Base-by-base conservation (phyloP, 2,888 invertebrate species). In the Horisme vitalbata region DNA sequence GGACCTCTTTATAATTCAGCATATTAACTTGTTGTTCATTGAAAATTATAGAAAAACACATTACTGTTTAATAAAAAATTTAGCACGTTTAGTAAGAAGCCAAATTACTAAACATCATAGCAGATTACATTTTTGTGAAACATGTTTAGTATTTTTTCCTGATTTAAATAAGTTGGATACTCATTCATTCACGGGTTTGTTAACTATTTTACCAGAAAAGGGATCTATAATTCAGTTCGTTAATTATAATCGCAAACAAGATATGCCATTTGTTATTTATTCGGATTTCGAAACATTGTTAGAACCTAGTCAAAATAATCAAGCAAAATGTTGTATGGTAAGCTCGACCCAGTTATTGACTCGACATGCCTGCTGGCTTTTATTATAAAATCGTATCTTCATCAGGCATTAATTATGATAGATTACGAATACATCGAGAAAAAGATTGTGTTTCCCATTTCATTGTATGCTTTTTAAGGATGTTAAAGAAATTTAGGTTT, bases 251-350 rank as follows among this genome's bases (percentile, higher is more conserved):
- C 15, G 26, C 3, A 32, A 33, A 4, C 15, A 41, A 20, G 18
- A 32, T 10, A 11, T 32, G 2, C 32, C 34, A 7, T 34, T 24
- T 13, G 14, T 24, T 1, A 34, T 33, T 8, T 34, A 34, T 24
- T 21, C 23, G 4, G 34, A 34, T 34, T 34, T 34, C 14, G 34
- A 34, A 34, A 23, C 34, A n/a, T n/a, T 34, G 14, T 14, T 34
- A 6, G 14, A 35, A 26, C 4, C 8, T 31, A 10, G 15, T 9
- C 7, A 12, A 1, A 5, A 21, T 5, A 4, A 8, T 8, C 6
- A 8, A 21, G 4, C 8, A 21, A 2, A 21, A 7, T 21, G 18
- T 5, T n/a, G n/a, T 3, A 4, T 18, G 18, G 5, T 5, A 18
- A 18, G 5, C 5, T 18, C 5, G 18, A 4, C 18, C 5, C 5